These are phyloP conservation scores for Scaptomyza montana DNA, from an alignment of 1,140 invertebrate genomes.

Conservation along the genomic window DNA sequence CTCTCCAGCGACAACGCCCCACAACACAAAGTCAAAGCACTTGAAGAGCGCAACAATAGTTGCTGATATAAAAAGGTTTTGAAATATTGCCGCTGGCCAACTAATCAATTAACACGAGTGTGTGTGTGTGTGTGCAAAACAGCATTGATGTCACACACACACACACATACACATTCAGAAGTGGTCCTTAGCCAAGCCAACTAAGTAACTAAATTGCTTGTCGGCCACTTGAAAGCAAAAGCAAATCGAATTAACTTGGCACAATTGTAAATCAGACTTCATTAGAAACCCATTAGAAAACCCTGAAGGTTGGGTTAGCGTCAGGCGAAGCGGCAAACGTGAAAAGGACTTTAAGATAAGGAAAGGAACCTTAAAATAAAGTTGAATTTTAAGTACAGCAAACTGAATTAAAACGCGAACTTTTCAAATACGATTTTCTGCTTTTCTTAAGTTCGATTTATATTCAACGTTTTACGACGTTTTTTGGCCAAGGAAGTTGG, in stretches of 20 bases:
- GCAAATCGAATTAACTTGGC: slow-evolving; percentile 69
- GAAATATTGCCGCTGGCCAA: slow-evolving; percentile 55
- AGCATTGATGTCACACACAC: slow-evolving; percentile 20
- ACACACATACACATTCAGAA: slow-evolving; percentile 15
- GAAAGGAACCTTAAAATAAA: neutral
- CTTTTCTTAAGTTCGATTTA: neutral
- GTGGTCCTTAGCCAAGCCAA: slow-evolving; percentile 12
- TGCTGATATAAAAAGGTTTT: slow-evolving; percentile 20
- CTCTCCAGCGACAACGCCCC: no score
- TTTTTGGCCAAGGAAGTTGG: slow-evolving; percentile 1
- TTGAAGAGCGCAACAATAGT: slow-evolving; percentile 11
- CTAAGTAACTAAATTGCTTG: neutral
- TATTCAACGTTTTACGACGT: neutral
- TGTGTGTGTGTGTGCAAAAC: slow-evolving; percentile 37
- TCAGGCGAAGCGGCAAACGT: slow-evolving; percentile 13
- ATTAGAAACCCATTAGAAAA: slow-evolving; percentile 38
- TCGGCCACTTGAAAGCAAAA: slow-evolving; percentile 56
- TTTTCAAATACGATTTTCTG: neutral
- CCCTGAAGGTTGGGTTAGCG: neutral
- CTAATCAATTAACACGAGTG: slow-evolving; percentile 74
- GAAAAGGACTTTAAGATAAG: neutral
- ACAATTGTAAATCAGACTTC: slow-evolving; percentile 67
- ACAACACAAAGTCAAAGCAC: slow-evolving; percentile 4
- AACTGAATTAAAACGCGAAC: neutral
- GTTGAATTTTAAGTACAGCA: no score